These are phyloP conservation scores for Dasypolia templi DNA, from an alignment of 2,888 invertebrate species.

Conservation along the genomic window DNA sequence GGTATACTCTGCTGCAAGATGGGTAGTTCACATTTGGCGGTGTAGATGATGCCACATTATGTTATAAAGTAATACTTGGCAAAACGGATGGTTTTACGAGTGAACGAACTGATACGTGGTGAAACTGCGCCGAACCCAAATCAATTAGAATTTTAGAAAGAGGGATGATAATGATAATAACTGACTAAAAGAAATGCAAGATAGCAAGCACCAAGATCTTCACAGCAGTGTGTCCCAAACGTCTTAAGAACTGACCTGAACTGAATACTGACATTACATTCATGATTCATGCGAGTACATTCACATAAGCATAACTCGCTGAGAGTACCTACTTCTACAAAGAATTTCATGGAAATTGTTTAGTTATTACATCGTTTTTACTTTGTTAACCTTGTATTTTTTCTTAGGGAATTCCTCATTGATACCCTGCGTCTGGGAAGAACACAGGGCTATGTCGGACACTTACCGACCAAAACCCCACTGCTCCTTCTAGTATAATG, in stretches of 20 bases:
- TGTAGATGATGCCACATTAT: too few species aligned
- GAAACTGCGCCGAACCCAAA: accelerated
- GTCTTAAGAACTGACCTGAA: constrained; percentile 30
- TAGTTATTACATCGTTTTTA: background rate
- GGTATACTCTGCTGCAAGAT: too few species aligned
- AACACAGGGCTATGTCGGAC: too few species aligned
- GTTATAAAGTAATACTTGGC: background rate
- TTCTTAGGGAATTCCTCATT: too few species aligned
- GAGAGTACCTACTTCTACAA: constrained; percentile 13
- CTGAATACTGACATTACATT: constrained; percentile 48
- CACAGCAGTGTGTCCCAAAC: constrained; percentile 28
- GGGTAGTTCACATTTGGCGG: too few species aligned
- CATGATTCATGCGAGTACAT: constrained; percentile 45
- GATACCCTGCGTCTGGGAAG: too few species aligned
- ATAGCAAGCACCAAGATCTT: background rate
- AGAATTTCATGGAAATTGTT: constrained; percentile 19
- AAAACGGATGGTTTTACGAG: background rate
- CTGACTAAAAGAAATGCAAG: background rate
- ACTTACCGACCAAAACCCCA: too few species aligned
- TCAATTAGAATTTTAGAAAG: background rate
- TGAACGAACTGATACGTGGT: background rate
- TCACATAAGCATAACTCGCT: constrained; percentile 24
- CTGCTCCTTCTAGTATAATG: too few species aligned
- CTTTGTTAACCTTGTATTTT: too few species aligned
- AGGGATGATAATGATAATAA: background rate